A percentile compares a stretch with the other conserved stretches of the same genome.
These are phyloP conservation scores for Silurus meridionalis DNA, from an alignment of 2,113 vertebrate genomes.

Conservation along the genomic window DNA sequence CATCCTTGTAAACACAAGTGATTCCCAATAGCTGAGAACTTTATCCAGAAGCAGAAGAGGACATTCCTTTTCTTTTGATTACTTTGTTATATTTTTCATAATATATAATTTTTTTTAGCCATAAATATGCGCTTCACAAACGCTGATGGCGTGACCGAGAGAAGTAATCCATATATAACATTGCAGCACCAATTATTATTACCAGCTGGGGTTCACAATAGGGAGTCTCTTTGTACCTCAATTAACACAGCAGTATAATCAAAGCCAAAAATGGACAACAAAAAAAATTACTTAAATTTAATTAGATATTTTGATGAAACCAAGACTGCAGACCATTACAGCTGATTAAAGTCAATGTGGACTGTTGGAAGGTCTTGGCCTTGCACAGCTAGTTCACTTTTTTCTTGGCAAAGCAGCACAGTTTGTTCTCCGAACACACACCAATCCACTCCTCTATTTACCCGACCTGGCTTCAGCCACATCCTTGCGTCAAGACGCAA, in stretches of 20 bases:
- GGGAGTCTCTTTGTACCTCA: neutral
- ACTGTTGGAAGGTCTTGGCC: constrained; percentile 66
- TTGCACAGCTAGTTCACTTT: constrained; percentile 58
- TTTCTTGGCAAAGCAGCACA: constrained; percentile 65
- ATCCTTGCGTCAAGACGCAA: constrained; percentile 71
- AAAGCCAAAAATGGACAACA: neutral
- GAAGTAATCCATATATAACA: neutral
- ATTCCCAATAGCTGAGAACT: no score
- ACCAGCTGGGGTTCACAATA: neutral
- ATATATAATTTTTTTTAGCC: neutral
- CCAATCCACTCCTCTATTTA: constrained; percentile 57
- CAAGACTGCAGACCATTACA: neutral
- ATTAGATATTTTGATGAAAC: neutral
- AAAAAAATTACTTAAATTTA: neutral
- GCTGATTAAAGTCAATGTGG: constrained; percentile 69
- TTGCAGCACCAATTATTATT: constrained; percentile 6
- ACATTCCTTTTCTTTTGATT: neutral
- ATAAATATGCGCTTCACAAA: neutral
- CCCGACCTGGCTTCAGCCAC: constrained; percentile 69
- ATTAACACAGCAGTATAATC: neutral
- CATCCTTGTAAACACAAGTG: no score
- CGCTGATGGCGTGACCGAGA: neutral
- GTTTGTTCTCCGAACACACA: constrained; percentile 64
- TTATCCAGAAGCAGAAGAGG: no score
- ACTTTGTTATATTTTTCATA: neutral